phyloP scores from a whole-genome alignment of 2,113 vertebrate genomes.

The Sus scrofa region T2T-Sscrofa CM000827.6:73170001-73170500 shows the following conservation, averaged over 20 bases:
- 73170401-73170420: not conserved
- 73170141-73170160: not conserved
- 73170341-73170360: not conserved
- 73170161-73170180: not conserved
- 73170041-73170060: not conserved
- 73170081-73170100: not conserved
- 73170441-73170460: no score
- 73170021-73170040: not conserved
- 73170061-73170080: not conserved
- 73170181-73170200: not conserved
- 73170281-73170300: not conserved
- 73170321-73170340: not conserved
- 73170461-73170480: not conserved
- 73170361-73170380: not conserved
- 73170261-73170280: not conserved
- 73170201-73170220: not conserved
- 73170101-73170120: not conserved
- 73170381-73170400: not conserved
- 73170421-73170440: not conserved
- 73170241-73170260: not conserved
- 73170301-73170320: not conserved
- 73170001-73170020: conserved; percentile 2
- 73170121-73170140: not conserved
- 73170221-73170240: not conserved
- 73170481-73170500: not conserved